phyloP scores from a whole-genome alignment of 2,797 vertebrate genomes.

The Galaxias olidus region DNA sequence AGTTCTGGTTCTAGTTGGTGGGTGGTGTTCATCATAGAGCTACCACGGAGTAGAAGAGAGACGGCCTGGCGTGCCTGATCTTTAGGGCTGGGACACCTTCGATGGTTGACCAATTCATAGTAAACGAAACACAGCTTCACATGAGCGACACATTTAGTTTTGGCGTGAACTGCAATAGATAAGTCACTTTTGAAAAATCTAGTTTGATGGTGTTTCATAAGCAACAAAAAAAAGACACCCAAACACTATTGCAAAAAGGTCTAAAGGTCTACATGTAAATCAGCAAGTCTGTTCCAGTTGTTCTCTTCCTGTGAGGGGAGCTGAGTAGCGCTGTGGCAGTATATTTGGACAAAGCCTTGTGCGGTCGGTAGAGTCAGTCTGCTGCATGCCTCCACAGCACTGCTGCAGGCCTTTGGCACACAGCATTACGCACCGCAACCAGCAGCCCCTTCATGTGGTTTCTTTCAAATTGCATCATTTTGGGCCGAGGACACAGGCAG shows the following conservation, averaged over 20 bases:
- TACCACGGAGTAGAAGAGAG: too few relatives aligned
- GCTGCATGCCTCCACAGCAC: neutral
- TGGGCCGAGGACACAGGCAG: constrained; percentile 54
- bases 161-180: neutral
- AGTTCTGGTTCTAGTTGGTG: constrained; percentile 6
- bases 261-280: too few relatives aligned
- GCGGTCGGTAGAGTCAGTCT: neutral
- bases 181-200: too few relatives aligned
- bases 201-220: too few relatives aligned
- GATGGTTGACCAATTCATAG: neutral
- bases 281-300: too few relatives aligned
- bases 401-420: constrained; percentile 28
- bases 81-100: neutral
- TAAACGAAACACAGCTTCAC: too few relatives aligned
- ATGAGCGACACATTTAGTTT: neutral
- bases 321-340: neutral
- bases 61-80: neutral
- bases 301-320: too few relatives aligned
- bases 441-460: constrained; percentile 54
- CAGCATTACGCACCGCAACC: constrained; percentile 18
- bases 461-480: constrained; percentile 65
- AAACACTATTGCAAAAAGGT: too few relatives aligned
- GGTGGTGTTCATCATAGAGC: too few relatives aligned
- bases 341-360: neutral
- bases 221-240: too few relatives aligned